phyloP scores from a whole-genome alignment of 2,888 invertebrate genomes.

The Acronicta aceris region DNA sequence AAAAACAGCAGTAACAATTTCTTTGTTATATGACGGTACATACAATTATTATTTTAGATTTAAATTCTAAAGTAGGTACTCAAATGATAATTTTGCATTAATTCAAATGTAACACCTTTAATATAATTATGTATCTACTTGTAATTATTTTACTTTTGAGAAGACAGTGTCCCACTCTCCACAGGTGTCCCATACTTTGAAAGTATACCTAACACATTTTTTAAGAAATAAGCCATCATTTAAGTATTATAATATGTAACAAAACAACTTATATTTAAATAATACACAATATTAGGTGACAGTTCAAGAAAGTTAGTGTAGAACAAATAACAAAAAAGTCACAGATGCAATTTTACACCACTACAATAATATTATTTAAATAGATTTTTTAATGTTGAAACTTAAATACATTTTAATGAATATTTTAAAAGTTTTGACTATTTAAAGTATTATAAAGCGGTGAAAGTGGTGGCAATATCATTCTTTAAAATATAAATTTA shows the following conservation, averaged over 20 bases:
- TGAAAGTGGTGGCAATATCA: slow-evolving; percentile 19
- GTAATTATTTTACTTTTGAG: slow-evolving; percentile 10
- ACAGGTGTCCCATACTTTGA: slow-evolving; percentile 14
- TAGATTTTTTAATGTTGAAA: not conserved
- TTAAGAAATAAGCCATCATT: not conserved
- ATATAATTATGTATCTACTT: not conserved
- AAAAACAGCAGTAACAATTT: not conserved
- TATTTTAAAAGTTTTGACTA: slow-evolving; percentile 29
- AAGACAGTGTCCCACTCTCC: slow-evolving; percentile 39
- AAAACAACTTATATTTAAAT: not conserved
- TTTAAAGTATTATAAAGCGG: slow-evolving; percentile 32
- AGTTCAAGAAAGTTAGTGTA: slow-evolving; percentile 13
- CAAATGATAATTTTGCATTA: too few species aligned
- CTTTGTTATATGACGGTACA: too few species aligned
- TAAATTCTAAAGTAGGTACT: too few species aligned
- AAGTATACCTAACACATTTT: slow-evolving; percentile 11
- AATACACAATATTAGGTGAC: slow-evolving; percentile 6
- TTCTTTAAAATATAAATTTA: not conserved
- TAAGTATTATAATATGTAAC: not conserved
- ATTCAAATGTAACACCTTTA: too few species aligned
- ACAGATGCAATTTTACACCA: slow-evolving; percentile 21
- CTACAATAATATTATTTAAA: slow-evolving; percentile 7
- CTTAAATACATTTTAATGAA: slow-evolving; percentile 3
- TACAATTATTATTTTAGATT: too few species aligned
- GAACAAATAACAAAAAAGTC: not conserved